Evolutionary conservation across 2,797 vertebrate species (phyloP).

Genomic region (Sebastes steindachneri): DNA sequence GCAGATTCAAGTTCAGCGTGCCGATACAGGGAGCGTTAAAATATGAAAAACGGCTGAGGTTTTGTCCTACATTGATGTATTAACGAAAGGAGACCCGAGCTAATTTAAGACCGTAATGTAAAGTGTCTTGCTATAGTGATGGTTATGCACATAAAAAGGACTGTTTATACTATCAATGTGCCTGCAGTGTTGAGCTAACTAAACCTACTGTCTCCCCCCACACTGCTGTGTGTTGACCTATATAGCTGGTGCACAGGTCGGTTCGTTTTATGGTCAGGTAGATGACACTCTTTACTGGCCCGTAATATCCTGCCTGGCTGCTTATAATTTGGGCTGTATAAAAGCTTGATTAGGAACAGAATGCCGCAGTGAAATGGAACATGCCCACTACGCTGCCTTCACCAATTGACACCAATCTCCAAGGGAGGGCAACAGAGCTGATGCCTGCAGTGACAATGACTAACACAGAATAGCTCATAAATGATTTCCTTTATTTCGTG

Average conservation of each 20-base stretch:
- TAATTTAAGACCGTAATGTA: constrained; percentile 1
- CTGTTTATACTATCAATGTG: constrained; percentile 13
- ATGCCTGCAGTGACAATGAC: constrained; percentile 62
- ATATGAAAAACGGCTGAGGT: constrained; percentile 55
- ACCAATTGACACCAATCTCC: constrained; percentile 67
- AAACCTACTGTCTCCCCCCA: constrained; percentile 11
- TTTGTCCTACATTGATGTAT: constrained; percentile 16
- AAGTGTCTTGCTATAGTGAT: background rate
- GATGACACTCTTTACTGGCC: constrained; percentile 69
- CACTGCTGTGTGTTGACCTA: constrained; percentile 52
- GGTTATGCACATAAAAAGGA: background rate
- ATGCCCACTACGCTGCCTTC: constrained; percentile 57
- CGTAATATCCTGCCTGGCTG: constrained; percentile 67
- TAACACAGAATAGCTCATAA: constrained; percentile 56
- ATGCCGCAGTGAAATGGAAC: constrained; percentile 68
- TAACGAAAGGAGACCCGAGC: constrained; percentile 3
- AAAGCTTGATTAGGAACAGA: constrained; percentile 78
- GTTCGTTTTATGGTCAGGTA: constrained; percentile 71
- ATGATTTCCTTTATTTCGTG: constrained; percentile 79
- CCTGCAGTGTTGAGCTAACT: constrained; percentile 14
- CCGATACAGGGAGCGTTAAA: constrained; percentile 35
- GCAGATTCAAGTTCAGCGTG: constrained; percentile 44
- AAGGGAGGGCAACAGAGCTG: constrained; percentile 39
- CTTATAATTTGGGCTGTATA: constrained; percentile 72
- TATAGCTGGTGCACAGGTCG: constrained; percentile 52